Base-by-base conservation (phyloP, 1,140 invertebrate genomes). In the Megathymus violae region DNA sequence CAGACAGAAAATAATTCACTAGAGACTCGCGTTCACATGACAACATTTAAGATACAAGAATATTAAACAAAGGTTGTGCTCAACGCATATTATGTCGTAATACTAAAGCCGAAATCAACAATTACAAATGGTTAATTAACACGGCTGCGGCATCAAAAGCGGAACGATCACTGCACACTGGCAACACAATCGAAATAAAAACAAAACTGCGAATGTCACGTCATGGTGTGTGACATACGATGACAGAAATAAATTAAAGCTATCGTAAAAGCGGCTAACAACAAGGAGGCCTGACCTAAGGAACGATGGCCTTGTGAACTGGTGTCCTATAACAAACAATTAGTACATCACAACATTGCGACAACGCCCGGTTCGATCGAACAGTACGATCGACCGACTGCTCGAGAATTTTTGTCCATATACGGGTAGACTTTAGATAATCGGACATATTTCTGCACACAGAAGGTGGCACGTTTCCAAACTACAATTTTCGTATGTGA, bases 291-390 rank as follows among this genome's bases (percentile, higher is more conserved):
- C 88, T 89, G 83, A 91, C 86, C 88, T 91, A 91, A 88, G 78
- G 68, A 82, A 89, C 61, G 86, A 83, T 62, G 85, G 80, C 78
- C 86, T 88, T 84, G 86, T 80, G 80, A 78, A 88, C 86, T 83
- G 86, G 84, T 79, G 78, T 80, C 87, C 88, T 91, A 91, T 85
- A 91, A 91, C 86, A 89, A 88, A 87, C 76, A 78, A 89, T 78
- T 64, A 46, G 56, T 61, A 72, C 46, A 79, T 71, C 62, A 79
- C 69, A 80, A 56, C 64, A 60, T 40, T 69, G 64, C 44, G 40
- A 52, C 62, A 46, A 60, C 43, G 47, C 43, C 48, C 14, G 46
- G 4, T 34, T n/a, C 34, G 1, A 36, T 11, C 34, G 1, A 36
- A 11, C n/a, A 36, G 27, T 36, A 36, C 34, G n/a, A n/a, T n/a